phyloP scores from a whole-genome alignment of 2,888 invertebrate species.

The Heliothis peltigera region DNA sequence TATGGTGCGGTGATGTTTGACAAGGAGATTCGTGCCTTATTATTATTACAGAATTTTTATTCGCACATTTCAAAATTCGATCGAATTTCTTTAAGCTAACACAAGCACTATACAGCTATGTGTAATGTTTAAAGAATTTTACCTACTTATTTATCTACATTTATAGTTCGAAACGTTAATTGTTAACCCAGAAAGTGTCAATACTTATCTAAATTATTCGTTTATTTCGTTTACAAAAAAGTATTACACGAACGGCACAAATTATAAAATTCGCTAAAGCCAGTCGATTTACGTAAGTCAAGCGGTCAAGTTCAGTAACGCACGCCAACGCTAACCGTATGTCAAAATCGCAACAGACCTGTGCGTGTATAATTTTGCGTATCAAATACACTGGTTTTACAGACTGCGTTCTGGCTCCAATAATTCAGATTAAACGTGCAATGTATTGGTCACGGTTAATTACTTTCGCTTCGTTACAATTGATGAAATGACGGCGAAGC shows the following conservation, averaged over 20 bases:
- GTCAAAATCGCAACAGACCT: conserved; percentile 34
- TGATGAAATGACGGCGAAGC: conserved; percentile 16
- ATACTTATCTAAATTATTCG: background rate
- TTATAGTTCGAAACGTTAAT: background rate
- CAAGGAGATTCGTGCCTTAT: background rate
- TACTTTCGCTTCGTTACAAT: conserved; percentile 23
- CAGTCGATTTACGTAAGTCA: conserved; percentile 52
- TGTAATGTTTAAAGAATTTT: too few relatives aligned
- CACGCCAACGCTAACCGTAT: conserved; percentile 29
- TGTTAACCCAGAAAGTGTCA: background rate
- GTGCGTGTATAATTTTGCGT: conserved; percentile 34
- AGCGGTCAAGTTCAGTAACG: conserved; percentile 64
- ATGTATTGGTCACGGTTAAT: conserved; percentile 18
- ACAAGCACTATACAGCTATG: too few relatives aligned
- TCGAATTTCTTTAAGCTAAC: too few relatives aligned
- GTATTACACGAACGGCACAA: conserved; percentile 15
- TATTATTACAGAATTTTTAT: conserved; percentile 3
- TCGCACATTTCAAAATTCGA: too few relatives aligned
- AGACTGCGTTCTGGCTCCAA: conserved; percentile 5
- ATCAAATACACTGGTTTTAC: conserved; percentile 16
- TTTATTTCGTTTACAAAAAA: conserved; percentile 5
- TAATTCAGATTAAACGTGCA: conserved; percentile 21
- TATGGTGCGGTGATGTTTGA: background rate
- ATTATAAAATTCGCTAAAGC: conserved; percentile 44
- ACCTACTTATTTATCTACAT: background rate